Percentiles rank a stretch among this genome's conserved stretches.
These are phyloP conservation scores for Crocuta crocuta DNA, from an alignment of 2,113 vertebrate genomes.

Conservation along the genomic window DNA sequence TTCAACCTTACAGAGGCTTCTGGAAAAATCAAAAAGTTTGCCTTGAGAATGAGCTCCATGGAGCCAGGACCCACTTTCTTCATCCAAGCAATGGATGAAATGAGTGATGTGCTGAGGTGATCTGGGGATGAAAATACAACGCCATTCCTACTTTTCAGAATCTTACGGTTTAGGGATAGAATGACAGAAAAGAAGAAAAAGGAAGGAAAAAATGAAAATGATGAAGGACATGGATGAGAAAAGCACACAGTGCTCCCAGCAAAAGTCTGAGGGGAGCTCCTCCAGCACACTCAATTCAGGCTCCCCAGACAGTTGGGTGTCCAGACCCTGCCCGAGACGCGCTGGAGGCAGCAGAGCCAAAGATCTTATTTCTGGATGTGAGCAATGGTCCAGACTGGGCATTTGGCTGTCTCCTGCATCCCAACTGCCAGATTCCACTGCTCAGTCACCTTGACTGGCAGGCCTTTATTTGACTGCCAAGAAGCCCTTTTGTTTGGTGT, in stretches of 20 bases:
- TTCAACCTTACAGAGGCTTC: background rate
- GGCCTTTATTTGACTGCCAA: background rate
- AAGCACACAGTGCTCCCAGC: background rate
- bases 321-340: no score
- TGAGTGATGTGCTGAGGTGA: background rate
- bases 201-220: background rate
- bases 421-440: background rate
- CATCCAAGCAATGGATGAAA: background rate
- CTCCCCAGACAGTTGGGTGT: background rate
- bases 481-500: background rate
- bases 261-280: background rate
- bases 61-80: background rate
- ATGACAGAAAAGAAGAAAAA: background rate
- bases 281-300: background rate
- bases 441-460: background rate
- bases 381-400: accelerated
- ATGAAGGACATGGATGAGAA: background rate
- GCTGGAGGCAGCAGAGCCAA: background rate
- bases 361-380: no score
- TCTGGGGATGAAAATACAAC: no score
- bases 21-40: background rate
- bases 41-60: background rate
- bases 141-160: background rate
- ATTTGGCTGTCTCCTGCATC: background rate
- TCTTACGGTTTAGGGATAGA: background rate